Percentiles rank a stretch among this genome's conserved stretches.
These are phyloP conservation scores for Hypsopygia costalis DNA, from an alignment of 2,888 invertebrate genomes.

Conservation along the genomic window DNA sequence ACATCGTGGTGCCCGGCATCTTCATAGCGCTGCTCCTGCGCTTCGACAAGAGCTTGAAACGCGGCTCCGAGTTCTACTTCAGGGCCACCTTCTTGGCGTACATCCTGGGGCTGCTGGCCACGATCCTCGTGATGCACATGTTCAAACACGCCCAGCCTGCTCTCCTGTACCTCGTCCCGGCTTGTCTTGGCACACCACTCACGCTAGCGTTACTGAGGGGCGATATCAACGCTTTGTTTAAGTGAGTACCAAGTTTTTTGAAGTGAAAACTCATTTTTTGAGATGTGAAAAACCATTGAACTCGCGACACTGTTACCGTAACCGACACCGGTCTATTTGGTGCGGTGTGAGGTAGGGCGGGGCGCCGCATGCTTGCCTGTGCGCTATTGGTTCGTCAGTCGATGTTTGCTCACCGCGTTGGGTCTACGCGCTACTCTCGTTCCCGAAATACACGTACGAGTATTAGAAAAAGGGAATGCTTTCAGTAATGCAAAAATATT, in stretches of 20 bases:
- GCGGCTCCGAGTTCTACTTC: constrained; percentile 92
- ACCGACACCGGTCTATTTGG: too few species aligned
- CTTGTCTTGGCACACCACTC: constrained; percentile 95
- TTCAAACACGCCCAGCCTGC: constrained; percentile 99
- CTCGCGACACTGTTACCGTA: too few species aligned
- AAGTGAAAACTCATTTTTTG: too few species aligned
- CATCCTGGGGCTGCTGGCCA: constrained; percentile 94
- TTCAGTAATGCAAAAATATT: too few species aligned
- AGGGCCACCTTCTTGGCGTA: constrained; percentile 95
- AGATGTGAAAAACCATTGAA: too few species aligned
- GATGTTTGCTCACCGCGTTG: too few species aligned
- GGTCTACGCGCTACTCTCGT: too few species aligned
- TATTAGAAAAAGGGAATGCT: too few species aligned
- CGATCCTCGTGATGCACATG: constrained; percentile 98
- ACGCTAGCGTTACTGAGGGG: constrained; percentile 93
- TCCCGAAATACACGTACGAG: too few species aligned
- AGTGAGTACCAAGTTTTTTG: constrained; percentile 82
- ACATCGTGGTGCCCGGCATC: constrained; percentile 99
- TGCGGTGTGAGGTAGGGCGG: too few species aligned
- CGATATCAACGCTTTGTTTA: constrained; percentile 93
- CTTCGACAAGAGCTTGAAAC: constrained; percentile 94
- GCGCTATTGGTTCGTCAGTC: too few species aligned
- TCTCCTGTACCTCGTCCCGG: constrained; percentile 97
- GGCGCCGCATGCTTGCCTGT: too few species aligned
- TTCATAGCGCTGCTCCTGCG: constrained; percentile 98